phyloP scores from a whole-genome alignment of 2,797 vertebrate genomes.

The Botia almorhae region DNA sequence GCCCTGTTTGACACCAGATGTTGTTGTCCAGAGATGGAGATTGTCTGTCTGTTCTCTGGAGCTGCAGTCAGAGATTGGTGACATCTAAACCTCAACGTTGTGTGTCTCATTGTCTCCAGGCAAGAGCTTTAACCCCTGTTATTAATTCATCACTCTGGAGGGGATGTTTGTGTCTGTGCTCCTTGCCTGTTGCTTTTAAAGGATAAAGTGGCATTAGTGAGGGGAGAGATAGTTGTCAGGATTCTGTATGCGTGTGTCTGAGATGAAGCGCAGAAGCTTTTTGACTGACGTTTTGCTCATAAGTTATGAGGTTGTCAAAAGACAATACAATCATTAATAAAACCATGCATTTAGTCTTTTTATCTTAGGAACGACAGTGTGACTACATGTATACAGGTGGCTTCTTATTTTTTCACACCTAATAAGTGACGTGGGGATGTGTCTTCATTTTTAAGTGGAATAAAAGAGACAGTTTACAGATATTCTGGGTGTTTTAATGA shows the following conservation, averaged over 20 bases:
- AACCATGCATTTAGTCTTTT: conserved; percentile 64
- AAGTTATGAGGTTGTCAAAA: conserved; percentile 72
- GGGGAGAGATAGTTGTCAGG: conserved; percentile 36
- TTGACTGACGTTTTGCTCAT: conserved; percentile 61
- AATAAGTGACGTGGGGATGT: too few species aligned
- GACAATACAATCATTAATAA: conserved; percentile 77
- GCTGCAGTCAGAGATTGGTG: conserved; percentile 4
- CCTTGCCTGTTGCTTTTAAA: conserved; percentile 49
- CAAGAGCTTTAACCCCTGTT: conserved; percentile 32
- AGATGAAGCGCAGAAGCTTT: neutral
- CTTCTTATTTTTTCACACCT: neutral
- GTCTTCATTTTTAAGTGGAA: too few species aligned
- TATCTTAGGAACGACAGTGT: neutral
- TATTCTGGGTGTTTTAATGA: too few species aligned
- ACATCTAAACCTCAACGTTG: conserved; percentile 17
- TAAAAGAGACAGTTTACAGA: too few species aligned
- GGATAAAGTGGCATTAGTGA: conserved; percentile 53
- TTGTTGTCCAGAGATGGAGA: conserved; percentile 31
- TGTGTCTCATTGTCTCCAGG: conserved; percentile 30
- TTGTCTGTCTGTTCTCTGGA: neutral
- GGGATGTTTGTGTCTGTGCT: conserved; percentile 41
- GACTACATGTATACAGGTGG: neutral
- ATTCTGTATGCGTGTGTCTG: neutral
- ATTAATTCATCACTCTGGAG: conserved; percentile 52
- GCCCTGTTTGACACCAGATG: conserved; percentile 19